These are phyloP conservation scores for Austrofundulus limnaeus DNA, from an alignment of 2,113 vertebrate species.

Conservation along the genomic window DNA sequence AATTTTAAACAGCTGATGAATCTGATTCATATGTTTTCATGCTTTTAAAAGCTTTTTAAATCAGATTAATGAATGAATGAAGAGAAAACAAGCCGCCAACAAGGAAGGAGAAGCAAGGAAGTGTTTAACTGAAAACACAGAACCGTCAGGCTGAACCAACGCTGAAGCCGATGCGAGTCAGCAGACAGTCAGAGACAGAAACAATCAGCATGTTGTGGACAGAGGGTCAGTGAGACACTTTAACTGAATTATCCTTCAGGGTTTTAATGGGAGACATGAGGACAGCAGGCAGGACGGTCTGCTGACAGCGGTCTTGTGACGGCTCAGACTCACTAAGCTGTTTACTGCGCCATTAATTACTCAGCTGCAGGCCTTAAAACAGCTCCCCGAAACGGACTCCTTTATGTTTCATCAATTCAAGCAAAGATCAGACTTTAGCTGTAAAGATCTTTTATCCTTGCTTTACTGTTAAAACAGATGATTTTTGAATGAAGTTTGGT, in stretches of 20 bases:
- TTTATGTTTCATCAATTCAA: not conserved
- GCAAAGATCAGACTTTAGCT: not conserved
- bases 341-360: constrained; percentile 55
- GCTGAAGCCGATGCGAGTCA: constrained; percentile 22
- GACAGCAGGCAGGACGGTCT: constrained; percentile 57
- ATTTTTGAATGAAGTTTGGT: not conserved
- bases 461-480: not conserved
- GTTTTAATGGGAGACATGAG: constrained; percentile 67
- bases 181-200: constrained; percentile 19
- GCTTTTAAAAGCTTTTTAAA: not conserved
- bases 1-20: constrained; percentile 44
- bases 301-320: constrained; percentile 76
- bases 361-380: not conserved
- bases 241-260: constrained; percentile 60
- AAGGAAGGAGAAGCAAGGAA: not conserved
- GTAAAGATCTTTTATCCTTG: not conserved
- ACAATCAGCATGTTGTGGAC: constrained; percentile 37
- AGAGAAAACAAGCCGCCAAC: too few species aligned
- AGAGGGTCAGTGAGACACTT: constrained; percentile 22
- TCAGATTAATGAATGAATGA: not conserved
- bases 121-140: too few species aligned
- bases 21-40: not conserved
- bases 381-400: constrained; percentile 1
- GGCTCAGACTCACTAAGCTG: constrained; percentile 51
- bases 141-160: too few species aligned